These are phyloP conservation scores for Hydractinia symbiolongicarpus DNA, from an alignment of 30 jellyfish, hydroid and myxozoan species.

Conservation along the genomic window DNA sequence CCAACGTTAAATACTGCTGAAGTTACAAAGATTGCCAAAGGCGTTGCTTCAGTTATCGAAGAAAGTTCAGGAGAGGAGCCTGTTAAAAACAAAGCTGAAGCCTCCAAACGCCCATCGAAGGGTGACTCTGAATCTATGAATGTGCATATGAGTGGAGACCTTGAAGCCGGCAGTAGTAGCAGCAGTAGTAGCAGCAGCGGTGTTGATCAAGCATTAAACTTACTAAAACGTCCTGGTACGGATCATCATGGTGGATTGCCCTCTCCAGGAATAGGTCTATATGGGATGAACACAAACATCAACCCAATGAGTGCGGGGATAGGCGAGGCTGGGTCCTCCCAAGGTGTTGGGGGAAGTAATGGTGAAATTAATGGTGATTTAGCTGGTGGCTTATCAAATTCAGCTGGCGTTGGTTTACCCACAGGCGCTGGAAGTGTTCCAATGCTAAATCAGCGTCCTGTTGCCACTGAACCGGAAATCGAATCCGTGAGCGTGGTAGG, in stretches of 20 bases:
- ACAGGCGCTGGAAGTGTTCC: background rate
- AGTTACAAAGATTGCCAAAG: conserved; percentile 33
- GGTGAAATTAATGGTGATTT: background rate
- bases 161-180: background rate
- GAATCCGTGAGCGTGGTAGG: conserved; percentile 45
- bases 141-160: background rate
- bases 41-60: conserved; percentile 37
- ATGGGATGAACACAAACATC: background rate
- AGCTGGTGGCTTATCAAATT: conserved; percentile 8
- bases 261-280: too few relatives aligned
- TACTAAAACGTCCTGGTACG: background rate
- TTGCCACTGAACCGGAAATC: conserved; percentile 28
- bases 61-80: conserved; percentile 8
- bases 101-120: background rate
- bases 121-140: conserved; percentile 8
- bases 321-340: background rate
- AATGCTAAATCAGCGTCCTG: background rate
- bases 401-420: background rate
- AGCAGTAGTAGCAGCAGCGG: background rate
- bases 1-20: conserved; percentile 17
- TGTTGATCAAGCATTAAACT: background rate
- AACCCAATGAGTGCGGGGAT: background rate
- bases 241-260: background rate
- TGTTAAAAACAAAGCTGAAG: conserved; percentile 14
- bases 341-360: background rate